phyloP scores from a whole-genome alignment of 2,113 vertebrate species.

The Prietella phreatophila region DNA sequence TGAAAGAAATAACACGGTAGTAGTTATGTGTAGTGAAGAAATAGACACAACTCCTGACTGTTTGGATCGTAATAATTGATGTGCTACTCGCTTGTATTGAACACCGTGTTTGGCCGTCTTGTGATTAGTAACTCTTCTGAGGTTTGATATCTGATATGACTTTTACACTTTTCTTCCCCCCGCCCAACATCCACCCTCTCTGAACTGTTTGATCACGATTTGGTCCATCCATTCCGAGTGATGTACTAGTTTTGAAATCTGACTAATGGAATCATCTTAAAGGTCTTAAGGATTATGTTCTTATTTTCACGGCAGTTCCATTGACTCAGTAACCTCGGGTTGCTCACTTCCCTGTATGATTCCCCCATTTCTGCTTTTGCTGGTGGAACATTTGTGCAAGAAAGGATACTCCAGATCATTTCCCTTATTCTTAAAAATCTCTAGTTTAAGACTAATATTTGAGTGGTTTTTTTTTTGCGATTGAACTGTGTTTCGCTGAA shows the following conservation, averaged over 20 bases:
- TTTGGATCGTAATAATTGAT: neutral
- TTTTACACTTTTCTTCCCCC: neutral
- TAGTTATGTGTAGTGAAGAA: neutral
- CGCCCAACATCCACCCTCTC: too few relatives aligned
- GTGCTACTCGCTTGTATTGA: neutral
- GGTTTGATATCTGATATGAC: neutral
- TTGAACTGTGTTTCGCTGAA: neutral
- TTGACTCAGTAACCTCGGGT: slow-evolving; percentile 28
- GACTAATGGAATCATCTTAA: neutral
- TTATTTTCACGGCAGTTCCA: neutral
- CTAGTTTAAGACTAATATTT: neutral
- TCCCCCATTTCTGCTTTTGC: slow-evolving; percentile 25
- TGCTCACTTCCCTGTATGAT: slow-evolving; percentile 27
- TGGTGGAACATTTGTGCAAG: neutral
- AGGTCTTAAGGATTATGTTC: neutral
- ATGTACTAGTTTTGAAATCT: too few relatives aligned
- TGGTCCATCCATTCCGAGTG: neutral
- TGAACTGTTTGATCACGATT: neutral
- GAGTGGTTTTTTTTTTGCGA: too few relatives aligned
- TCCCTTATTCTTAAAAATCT: neutral
- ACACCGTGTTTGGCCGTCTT: neutral
- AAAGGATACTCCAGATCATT: neutral
- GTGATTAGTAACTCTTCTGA: neutral
- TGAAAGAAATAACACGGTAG: neutral
- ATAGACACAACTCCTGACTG: too few relatives aligned